These are phyloP conservation scores for Yasuhikotakia modesta DNA, from an alignment of 2,797 vertebrate species.

Conservation along the genomic window DNA sequence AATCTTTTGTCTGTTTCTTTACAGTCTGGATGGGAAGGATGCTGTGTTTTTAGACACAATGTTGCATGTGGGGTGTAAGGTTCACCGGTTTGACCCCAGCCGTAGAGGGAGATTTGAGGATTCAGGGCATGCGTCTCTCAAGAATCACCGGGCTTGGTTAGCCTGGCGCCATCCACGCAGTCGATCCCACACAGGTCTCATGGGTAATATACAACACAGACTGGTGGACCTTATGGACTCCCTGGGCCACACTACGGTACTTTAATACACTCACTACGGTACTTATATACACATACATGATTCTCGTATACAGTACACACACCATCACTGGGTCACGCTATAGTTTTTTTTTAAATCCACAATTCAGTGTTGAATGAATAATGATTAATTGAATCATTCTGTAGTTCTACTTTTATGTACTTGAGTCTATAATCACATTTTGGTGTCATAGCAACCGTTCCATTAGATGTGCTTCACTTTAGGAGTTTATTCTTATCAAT, in stretches of 20 bases:
- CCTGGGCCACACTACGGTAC: conserved; percentile 69
- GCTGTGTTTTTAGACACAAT: conserved; percentile 71
- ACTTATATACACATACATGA: conserved; percentile 40
- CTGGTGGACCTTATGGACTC: conserved; percentile 76
- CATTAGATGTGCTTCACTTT: conserved; percentile 50
- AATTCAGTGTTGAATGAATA: not conserved
- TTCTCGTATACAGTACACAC: not conserved
- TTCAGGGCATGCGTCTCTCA: conserved; percentile 51
- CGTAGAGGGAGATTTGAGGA: conserved; percentile 25
- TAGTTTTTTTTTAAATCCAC: not conserved
- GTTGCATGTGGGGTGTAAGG: conserved; percentile 71
- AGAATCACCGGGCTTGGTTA: conserved; percentile 76
- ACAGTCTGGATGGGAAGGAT: conserved; percentile 74
- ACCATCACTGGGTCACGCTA: not conserved
- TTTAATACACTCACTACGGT: no score
- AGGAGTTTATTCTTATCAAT: conserved; percentile 63
- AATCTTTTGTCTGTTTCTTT: conserved; percentile 59
- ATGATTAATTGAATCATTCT: conserved; percentile 49
- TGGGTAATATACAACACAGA: conserved; percentile 68
- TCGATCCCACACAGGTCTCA: conserved; percentile 60
- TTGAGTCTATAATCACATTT: conserved; percentile 76
- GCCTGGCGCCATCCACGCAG: conserved; percentile 73
- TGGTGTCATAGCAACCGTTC: conserved; percentile 77
- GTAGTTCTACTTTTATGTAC: conserved; percentile 70
- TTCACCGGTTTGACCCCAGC: conserved; percentile 79